Base-by-base conservation (phyloP, 2,113 vertebrate genomes). In the Scomber scombrus region DNA sequence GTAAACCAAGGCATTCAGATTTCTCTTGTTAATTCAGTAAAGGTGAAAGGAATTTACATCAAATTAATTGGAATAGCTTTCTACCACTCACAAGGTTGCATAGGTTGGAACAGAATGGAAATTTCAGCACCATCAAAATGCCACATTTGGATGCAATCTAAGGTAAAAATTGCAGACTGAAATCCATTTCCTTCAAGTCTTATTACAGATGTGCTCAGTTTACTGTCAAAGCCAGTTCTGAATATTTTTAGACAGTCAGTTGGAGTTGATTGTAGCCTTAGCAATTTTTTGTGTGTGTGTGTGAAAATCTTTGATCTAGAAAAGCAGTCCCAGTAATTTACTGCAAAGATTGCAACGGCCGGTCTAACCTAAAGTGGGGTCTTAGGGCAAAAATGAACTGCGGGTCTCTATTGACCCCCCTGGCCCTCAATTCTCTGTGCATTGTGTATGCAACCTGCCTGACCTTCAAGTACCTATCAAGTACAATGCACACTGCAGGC, bases 401-500 rank as follows among this genome's bases (percentile, higher is more conserved):
- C n/a, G 29, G 50, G 43, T 16, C 57, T 2, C 4, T 21, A 61
- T 34, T 68, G 56, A 73, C 61, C 26, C 26, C 18, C 1, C 4
- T 46, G 4, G 52, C 63, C 54, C 6, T 46, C 5, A 15, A 46
- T 68, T 50, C 1, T 29, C 13, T 68, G 14, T 54, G 54, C 40
- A 29, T 15, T 45, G 16, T 11, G 40, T 50, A 10, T 23, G 4
- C 21, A 29, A 11, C 16, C 45, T 49, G 64, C 19, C 15, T 34
- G 71, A 55, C 71, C 55, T 71, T 80, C 40, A 49, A 11, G 58
- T n/a, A 43, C 2, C 34, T 40, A 8, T 40, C 34, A 40, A 40
- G 34, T 40, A 40, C 34, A 51, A 8, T 56, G 18, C 70, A 50
- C 5, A 65, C 18, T 55, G 43, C 3, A 26, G 29, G 40, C 14